Percentiles rank a stretch among this genome's conserved stretches.
Evolutionary conservation across 2,113 vertebrate species (phyloP).

Genomic region (Vidua chalybeata): DNA sequence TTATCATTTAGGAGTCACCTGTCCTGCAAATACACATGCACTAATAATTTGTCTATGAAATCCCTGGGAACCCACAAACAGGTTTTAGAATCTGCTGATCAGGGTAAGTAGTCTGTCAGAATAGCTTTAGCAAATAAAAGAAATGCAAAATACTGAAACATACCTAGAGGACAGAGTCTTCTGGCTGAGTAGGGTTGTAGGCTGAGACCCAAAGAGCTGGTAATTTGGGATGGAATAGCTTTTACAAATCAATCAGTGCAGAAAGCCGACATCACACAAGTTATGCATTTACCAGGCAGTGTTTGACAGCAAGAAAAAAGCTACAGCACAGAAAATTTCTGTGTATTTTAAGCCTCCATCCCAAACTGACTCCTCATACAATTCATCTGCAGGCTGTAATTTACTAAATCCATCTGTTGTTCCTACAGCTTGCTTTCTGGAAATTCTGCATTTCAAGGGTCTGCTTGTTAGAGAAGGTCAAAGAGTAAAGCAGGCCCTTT

Average conservation of each 20-base stretch:
- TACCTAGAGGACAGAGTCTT: constrained; percentile 41
- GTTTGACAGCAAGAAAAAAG: constrained; percentile 47
- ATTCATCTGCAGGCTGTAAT: constrained; percentile 70
- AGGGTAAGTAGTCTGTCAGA: not conserved
- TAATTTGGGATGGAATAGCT: constrained; percentile 7
- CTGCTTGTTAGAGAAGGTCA: constrained; percentile 76
- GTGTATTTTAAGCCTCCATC: constrained; percentile 34
- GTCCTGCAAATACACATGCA: not conserved
- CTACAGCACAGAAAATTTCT: constrained; percentile 23
- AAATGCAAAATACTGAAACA: not conserved
- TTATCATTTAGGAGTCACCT: constrained; percentile 15
- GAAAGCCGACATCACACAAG: constrained; percentile 2
- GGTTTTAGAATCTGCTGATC: constrained; percentile 42
- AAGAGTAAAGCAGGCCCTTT: constrained; percentile 71
- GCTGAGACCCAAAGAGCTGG: not conserved
- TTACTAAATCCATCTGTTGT: constrained; percentile 77
- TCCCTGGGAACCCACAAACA: constrained; percentile 28
- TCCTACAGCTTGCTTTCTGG: constrained; percentile 66
- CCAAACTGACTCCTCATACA: constrained; percentile 10
- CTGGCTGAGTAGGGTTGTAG: not conserved
- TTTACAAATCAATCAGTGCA: constrained; percentile 21
- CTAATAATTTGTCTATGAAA: constrained; percentile 36
- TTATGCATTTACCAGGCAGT: not conserved
- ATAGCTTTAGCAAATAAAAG: constrained; percentile 25
- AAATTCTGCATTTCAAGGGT: constrained; percentile 75